These are phyloP conservation scores for Melanotus villosus DNA, from an alignment of 2,888 invertebrate species.

Conservation along the genomic window DNA sequence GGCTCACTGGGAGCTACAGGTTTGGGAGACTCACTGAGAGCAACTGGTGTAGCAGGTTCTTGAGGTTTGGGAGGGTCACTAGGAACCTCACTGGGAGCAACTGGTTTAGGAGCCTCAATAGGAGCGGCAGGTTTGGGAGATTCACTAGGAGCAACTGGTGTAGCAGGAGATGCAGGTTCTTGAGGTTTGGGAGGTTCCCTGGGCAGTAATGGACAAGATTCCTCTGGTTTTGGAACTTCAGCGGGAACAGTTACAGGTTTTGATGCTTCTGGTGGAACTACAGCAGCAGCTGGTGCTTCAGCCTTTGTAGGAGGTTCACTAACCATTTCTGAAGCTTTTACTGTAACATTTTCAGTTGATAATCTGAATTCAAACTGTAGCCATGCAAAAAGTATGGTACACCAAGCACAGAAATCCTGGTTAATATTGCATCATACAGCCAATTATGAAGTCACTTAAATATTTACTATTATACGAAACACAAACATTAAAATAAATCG, in stretches of 20 bases:
- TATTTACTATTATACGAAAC: too few relatives aligned
- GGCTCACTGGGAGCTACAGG: background rate
- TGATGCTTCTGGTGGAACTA: background rate
- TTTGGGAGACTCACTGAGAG: background rate
- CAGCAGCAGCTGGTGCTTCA: background rate
- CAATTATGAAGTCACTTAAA: too few relatives aligned
- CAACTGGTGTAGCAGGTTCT: background rate
- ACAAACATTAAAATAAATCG: too few relatives aligned
- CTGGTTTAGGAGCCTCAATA: background rate
- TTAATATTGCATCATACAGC: too few relatives aligned
- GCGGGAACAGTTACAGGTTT: background rate
- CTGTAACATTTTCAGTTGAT: constrained; percentile 8
- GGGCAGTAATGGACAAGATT: background rate
- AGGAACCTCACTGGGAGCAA: background rate
- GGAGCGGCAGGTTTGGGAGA: background rate
- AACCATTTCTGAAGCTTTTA: background rate
- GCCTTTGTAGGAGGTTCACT: background rate
- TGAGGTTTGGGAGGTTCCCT: background rate
- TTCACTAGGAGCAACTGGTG: background rate
- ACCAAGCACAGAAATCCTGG: background rate
- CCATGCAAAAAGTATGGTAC: background rate
- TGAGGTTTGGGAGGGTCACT: background rate
- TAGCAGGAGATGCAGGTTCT: background rate
- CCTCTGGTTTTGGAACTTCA: background rate
- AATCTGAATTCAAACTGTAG: background rate